Base-by-base conservation (phyloP, 2,888 invertebrate genomes). In the Phortica magna region DNA sequence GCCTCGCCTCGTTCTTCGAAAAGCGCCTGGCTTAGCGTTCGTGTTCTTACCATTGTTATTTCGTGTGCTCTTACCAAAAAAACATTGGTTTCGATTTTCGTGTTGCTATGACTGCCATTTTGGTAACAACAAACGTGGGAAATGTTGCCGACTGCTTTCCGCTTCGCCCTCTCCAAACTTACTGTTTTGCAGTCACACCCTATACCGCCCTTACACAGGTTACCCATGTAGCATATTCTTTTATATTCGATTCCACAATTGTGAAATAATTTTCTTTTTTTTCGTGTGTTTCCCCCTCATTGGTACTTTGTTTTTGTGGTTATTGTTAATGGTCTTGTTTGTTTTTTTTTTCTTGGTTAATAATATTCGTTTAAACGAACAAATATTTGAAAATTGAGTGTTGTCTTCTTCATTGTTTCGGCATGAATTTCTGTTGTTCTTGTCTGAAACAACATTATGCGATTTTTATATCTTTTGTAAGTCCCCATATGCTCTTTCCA, bases 61-160 rank as follows among this genome's bases (percentile, higher is more conserved):
- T 14, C 19, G 41, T 59, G 59, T 80, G 87, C 83, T 87, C 88
- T 82, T 84, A 87, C 81, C 81, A 85, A 88, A 80, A 79, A 82
- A 87, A 79, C 83, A 83, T 79, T 85, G 83, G 81, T 42, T 68
- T 19, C 9, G 10, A 31, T 31, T 68, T 68, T 48, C 48, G n/a
- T 22, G 84, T 83, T 82, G 83, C 78, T 82, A 83, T 83, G 82
- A 73, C 81, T 78, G 74, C 83, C 59, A 74, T 42, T 80, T 77
- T 78, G 77, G 77, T 77, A 77, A 80, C 74, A 80, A 79, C 79
- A 79, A 77, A 80, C 73, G 17, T 41, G 65, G 65, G 39, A 61
- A 65, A 61, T 61, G 2, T 61, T 61, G 7, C 22, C 22, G 10
- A 22, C 61, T 19, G n/a, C 17, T 22, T 22, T 61, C 31, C 5